A percentile compares a stretch with the other conserved stretches of the same genome.
These are phyloP conservation scores for Upupa epops DNA, from an alignment of 2,113 vertebrate species.

Conservation along the genomic window DNA sequence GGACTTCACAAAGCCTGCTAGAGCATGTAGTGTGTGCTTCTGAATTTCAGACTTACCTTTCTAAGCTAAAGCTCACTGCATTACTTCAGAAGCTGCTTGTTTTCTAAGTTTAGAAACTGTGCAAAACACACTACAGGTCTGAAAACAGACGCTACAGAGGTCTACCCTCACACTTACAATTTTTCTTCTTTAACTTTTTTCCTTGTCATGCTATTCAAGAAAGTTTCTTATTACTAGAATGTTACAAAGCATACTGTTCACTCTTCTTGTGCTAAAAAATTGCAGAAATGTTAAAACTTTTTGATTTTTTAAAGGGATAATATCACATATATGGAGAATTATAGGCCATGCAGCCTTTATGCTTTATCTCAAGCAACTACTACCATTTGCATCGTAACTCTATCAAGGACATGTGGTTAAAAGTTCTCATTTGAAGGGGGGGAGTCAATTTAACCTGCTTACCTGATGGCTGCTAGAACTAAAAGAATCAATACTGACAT, in stretches of 20 bases:
- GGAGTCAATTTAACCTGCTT: not conserved
- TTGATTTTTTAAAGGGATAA: not conserved
- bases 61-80: not conserved
- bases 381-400: not conserved
- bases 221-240: not conserved
- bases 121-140: not conserved
- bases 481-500: not conserved
- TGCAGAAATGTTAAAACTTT: not conserved
- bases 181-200: not conserved
- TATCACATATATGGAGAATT: not conserved
- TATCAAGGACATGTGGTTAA: not conserved
- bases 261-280: not conserved
- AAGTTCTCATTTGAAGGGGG: not conserved
- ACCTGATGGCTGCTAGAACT: not conserved
- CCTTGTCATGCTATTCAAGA: not conserved
- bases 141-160: not conserved
- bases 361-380: not conserved
- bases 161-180: not conserved
- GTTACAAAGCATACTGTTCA: not conserved
- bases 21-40: not conserved
- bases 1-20: not conserved
- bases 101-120: not conserved
- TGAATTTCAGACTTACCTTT: not conserved
- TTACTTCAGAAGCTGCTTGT: not conserved
- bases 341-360: not conserved